phyloP scores from a whole-genome alignment of 1,140 invertebrate genomes.

The Oedothorax gibbosus region DNA sequence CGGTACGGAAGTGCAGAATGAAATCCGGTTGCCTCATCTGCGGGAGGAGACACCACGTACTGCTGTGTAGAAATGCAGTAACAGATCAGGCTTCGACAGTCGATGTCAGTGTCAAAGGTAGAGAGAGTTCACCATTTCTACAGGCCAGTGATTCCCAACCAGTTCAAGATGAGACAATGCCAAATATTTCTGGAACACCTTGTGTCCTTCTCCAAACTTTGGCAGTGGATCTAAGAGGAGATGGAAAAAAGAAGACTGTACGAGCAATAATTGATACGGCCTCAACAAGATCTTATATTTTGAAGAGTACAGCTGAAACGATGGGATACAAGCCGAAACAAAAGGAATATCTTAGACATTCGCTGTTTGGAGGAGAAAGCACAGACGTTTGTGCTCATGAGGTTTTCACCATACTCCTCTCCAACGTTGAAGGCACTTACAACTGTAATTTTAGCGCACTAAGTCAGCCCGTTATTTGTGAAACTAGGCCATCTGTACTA shows the following conservation, averaged over 20 bases:
- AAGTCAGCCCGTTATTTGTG: neutral
- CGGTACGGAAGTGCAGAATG: neutral
- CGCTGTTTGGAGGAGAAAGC: neutral
- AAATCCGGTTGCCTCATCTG: conserved; percentile 20
- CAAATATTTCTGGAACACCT: conserved; percentile 2
- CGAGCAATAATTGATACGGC: conserved; percentile 1
- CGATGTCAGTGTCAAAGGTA: neutral
- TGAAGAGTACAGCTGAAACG: neutral
- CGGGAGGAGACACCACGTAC: neutral
- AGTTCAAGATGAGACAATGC: neutral
- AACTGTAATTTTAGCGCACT: neutral
- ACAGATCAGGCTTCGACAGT: conserved; percentile 10
- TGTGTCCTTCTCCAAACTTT: neutral
- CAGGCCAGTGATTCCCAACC: too few relatives aligned
- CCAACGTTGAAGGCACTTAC: neutral
- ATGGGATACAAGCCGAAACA: neutral
- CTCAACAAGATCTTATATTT: neutral
- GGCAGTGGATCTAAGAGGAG: neutral
- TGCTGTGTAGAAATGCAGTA: conserved; percentile 28
- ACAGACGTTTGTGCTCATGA: neutral
- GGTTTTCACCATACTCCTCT: neutral
- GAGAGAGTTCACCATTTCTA: neutral
- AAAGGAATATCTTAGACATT: conserved; percentile 13
- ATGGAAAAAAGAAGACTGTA: neutral
- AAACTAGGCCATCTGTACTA: neutral